Evolutionary conservation across 2,888 invertebrate species (phyloP), one percentile per base, ranked within the genome.

Genomic region (Drosophila neotestacea): DNA sequence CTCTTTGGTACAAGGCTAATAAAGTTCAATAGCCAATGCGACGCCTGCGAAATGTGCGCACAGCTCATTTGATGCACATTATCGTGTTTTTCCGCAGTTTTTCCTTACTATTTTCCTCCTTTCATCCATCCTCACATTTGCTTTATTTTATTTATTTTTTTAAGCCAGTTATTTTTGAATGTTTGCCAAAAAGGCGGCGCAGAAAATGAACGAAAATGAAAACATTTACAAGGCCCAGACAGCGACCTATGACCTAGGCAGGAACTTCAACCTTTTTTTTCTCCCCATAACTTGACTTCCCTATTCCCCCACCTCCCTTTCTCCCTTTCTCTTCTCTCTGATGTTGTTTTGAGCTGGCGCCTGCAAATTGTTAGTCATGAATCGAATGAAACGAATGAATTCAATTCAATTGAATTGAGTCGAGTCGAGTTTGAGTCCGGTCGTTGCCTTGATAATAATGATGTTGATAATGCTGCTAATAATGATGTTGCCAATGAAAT

Each of bases 51-150:
- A 88, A 84, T 88, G 88, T 85, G 77, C 75, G 80, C 88, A 88
- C 88, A 88, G 86, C 84, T 84, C 88, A 88, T 84, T 88, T 88
- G 87, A 88, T 84, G 84, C 83, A 88, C 83, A 84, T 88, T 88
- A 84, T 88, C 86, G 73, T 85, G 82, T 81, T 76, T 69, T 72
- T 64, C 55, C 42, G 60, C 60, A 61, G 63, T 77, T 68, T 68
- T 56, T 58, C 36, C 38, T 9, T 46, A 51, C 39, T 22, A 42
- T 38, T 63, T 54, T 13, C 27, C n/a, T 13, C 22, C 13, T n/a
- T 38, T 6, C 32, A 3, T 7, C 32, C 32, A 32, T 30, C 30
- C 32, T 6, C 32, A 32, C 6, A 6, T 6, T 32, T 30, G 13
- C 62, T 32, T 27, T 51, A 13, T 56, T 58, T 39, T 38, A 51